Percentiles rank a stretch among this genome's conserved stretches.
Evolutionary conservation across 1,140 invertebrate species (phyloP).

Genomic region (Heliconius melpomene): DNA sequence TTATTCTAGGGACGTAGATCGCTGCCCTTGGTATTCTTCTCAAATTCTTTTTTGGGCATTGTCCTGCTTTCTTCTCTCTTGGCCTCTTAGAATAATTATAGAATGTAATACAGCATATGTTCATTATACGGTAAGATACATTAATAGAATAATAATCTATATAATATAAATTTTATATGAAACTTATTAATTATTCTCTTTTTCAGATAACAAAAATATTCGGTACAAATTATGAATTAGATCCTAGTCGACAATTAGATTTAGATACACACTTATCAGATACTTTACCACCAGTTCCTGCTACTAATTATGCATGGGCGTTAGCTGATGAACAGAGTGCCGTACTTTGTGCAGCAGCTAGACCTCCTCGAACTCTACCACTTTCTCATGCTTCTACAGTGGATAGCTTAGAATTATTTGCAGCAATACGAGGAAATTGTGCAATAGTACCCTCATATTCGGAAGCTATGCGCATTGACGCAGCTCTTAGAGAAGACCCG

Average conservation of each 20-base stretch:
- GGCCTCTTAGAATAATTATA: slow-evolving; percentile 91
- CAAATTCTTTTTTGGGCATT: slow-evolving; percentile 88
- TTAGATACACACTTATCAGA: slow-evolving; percentile 79
- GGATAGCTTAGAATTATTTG: slow-evolving; percentile 71
- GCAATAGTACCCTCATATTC: slow-evolving; percentile 83
- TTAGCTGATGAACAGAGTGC: slow-evolving; percentile 83
- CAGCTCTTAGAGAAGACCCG: slow-evolving; percentile 69
- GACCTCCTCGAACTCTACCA: slow-evolving; percentile 87
- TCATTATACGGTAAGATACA: slow-evolving; percentile 85
- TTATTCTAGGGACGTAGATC: slow-evolving; percentile 83
- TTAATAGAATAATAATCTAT: background rate
- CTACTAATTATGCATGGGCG: slow-evolving; percentile 68
- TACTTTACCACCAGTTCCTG: slow-evolving; percentile 69
- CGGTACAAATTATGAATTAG: slow-evolving; percentile 85
- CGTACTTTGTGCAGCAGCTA: slow-evolving; percentile 82
- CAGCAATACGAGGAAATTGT: slow-evolving; percentile 77
- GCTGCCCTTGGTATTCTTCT: slow-evolving; percentile 83
- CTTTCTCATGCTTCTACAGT: slow-evolving; percentile 82
- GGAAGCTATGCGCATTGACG: slow-evolving; percentile 82
- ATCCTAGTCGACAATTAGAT: slow-evolving; percentile 71
- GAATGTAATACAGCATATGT: slow-evolving; percentile 93
- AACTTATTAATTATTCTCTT: slow-evolving; percentile 33
- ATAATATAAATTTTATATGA: background rate
- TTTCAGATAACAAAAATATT: slow-evolving; percentile 86
- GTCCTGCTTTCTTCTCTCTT: slow-evolving; percentile 89